Evolutionary conservation across 2,113 vertebrate species (phyloP).

Genomic region (Syrrhaptes paradoxus): DNA sequence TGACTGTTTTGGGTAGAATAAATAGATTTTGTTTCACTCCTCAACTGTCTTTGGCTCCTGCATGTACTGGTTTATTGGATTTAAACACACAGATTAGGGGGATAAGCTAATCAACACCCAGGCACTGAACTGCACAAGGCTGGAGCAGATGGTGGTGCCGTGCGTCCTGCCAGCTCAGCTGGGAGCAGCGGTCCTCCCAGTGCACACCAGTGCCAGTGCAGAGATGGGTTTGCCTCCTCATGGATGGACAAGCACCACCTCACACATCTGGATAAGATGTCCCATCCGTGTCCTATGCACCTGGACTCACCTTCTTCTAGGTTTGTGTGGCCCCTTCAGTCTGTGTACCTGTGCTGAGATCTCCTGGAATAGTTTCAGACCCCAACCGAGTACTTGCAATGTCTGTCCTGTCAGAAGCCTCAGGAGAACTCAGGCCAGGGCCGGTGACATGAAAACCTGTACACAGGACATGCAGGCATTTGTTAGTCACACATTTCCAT

Average conservation of each 20-base stretch:
- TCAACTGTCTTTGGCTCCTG: background rate
- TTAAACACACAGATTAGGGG: background rate
- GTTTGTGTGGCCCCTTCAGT: background rate
- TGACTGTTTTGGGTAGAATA: background rate
- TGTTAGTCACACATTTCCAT: background rate
- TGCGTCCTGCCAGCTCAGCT: background rate
- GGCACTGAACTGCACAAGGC: background rate
- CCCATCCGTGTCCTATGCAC: rapidly evolving
- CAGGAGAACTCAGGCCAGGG: background rate
- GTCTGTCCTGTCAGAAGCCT: background rate
- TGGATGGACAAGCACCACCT: background rate
- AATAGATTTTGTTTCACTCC: conserved; percentile 6
- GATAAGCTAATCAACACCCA: background rate
- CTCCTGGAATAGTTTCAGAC: background rate
- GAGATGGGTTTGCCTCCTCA: rapidly evolving
- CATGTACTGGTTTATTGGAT: background rate
- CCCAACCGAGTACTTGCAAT: background rate
- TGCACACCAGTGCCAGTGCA: rapidly evolving
- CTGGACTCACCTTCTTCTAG: background rate
- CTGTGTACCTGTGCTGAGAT: background rate
- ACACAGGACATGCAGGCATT: background rate
- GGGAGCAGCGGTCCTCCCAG: background rate
- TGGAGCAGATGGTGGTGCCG: background rate
- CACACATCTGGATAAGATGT: background rate
- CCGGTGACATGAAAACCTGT: background rate